Percentiles rank a stretch among this genome's conserved stretches.
phyloP scores from a whole-genome alignment of 2,113 vertebrate species.

The Pygoscelis adeliae region DNA sequence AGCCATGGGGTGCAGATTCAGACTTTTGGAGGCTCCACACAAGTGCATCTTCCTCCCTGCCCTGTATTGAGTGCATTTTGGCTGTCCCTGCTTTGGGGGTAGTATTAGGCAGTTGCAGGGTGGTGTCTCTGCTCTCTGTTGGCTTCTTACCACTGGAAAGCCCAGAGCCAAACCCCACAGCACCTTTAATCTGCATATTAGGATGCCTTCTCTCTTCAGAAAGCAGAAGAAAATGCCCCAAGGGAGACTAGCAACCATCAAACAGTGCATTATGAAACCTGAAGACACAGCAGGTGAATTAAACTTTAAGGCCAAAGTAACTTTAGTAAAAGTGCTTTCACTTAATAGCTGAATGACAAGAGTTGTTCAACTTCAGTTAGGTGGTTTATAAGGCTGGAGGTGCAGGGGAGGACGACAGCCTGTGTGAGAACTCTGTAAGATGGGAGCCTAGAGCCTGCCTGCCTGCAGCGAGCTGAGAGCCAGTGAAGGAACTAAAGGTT shows the following conservation, averaged over 20 bases:
- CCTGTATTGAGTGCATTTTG: neutral
- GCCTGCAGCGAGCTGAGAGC: neutral
- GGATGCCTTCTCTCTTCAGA: neutral
- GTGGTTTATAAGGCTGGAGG: neutral
- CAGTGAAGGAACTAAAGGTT: neutral
- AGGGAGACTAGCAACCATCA: neutral
- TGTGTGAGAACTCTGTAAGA: neutral
- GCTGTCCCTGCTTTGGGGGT: neutral
- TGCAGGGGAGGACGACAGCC: neutral
- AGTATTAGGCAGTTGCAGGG: neutral
- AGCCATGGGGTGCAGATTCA: neutral
- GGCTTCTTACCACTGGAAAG: neutral
- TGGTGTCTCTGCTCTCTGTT: neutral
- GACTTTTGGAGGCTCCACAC: neutral
- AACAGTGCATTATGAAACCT: neutral
- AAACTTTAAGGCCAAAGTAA: slow-evolving; percentile 16
- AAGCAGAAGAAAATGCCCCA: neutral
- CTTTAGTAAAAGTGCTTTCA: neutral
- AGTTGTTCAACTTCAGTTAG: accelerated
- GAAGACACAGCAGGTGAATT: neutral
- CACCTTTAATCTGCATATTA: neutral
- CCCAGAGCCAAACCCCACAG: neutral
- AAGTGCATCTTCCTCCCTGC: neutral
- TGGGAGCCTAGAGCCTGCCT: neutral
- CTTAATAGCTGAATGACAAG: neutral